Percentiles rank a stretch among this genome's conserved stretches.
Evolutionary conservation across 1,140 invertebrate species (phyloP).

Genomic region (Rhagoletis zephyria): DNA sequence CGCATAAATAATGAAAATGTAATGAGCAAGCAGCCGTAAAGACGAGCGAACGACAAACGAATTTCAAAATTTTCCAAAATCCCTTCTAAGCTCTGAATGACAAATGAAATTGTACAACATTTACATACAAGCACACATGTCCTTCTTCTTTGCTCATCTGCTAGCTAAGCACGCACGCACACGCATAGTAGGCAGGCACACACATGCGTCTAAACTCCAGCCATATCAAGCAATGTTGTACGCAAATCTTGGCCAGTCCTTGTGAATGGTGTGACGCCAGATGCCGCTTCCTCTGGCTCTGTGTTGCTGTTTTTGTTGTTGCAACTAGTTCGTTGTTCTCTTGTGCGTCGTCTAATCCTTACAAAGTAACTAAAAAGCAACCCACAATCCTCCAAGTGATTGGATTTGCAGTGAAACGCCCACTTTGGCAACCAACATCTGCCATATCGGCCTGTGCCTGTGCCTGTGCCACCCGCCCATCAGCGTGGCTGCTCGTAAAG

Average conservation of each 20-base stretch:
- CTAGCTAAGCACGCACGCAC: neutral
- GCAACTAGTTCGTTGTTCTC: constrained; percentile 57
- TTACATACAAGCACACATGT: neutral
- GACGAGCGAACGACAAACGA: constrained; percentile 41
- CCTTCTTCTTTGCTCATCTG: neutral
- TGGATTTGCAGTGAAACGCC: constrained; percentile 70
- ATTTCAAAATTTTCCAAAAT: constrained; percentile 59
- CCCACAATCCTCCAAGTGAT: constrained; percentile 58
- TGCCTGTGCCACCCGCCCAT: neutral
- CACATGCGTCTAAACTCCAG: neutral
- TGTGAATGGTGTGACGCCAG: neutral
- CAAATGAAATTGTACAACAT: constrained; percentile 63
- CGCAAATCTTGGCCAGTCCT: neutral
- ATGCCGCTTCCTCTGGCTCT: constrained; percentile 23
- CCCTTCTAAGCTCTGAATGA: constrained; percentile 68
- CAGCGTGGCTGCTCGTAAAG: neutral
- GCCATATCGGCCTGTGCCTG: neutral
- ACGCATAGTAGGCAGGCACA: neutral
- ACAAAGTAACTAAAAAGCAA: constrained; percentile 55
- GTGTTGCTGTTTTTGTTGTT: neutral
- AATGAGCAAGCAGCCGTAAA: constrained; percentile 68
- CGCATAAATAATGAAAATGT: constrained; percentile 69
- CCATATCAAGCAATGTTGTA: neutral
- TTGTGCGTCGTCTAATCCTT: constrained; percentile 54
- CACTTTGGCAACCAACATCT: constrained; percentile 58